These are phyloP conservation scores for Dermatemys mawii DNA, from an alignment of 2,113 vertebrate species.

Conservation along the genomic window DNA sequence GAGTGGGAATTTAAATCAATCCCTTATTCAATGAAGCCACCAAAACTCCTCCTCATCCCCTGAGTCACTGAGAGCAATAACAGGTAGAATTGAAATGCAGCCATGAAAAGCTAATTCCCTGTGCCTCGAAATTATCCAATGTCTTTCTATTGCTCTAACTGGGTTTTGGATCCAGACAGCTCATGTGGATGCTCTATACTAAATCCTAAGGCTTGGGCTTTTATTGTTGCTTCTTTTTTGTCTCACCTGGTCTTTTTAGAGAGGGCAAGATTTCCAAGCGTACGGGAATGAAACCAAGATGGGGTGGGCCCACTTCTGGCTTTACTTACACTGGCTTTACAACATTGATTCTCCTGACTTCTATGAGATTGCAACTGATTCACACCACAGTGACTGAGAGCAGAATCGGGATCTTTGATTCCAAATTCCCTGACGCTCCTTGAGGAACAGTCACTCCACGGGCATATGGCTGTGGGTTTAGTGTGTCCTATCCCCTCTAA, in stretches of 20 bases:
- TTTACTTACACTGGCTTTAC: neutral
- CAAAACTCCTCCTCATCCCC: neutral
- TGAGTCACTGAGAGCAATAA: neutral
- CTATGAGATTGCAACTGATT: neutral
- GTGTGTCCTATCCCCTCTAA: neutral
- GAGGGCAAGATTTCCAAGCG: neutral
- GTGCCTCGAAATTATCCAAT: neutral
- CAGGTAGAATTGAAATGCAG: neutral
- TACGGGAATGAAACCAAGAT: neutral
- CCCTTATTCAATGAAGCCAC: neutral
- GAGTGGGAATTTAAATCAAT: neutral
- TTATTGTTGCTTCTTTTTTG: neutral
- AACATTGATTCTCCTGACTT: neutral
- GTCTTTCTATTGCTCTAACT: neutral
- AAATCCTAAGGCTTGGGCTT: neutral
- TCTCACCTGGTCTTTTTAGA: neutral
- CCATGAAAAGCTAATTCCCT: neutral
- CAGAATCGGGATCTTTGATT: neutral
- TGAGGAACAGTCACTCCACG: neutral
- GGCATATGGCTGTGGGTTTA: neutral
- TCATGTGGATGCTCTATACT: no score
- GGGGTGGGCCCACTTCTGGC: neutral
- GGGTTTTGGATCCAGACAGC: neutral
- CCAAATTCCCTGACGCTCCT: neutral
- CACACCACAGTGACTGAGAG: neutral